These are phyloP conservation scores for Paramormyrops hopkinsi DNA, from an alignment of 2,797 vertebrate genomes.

Conservation along the genomic window DNA sequence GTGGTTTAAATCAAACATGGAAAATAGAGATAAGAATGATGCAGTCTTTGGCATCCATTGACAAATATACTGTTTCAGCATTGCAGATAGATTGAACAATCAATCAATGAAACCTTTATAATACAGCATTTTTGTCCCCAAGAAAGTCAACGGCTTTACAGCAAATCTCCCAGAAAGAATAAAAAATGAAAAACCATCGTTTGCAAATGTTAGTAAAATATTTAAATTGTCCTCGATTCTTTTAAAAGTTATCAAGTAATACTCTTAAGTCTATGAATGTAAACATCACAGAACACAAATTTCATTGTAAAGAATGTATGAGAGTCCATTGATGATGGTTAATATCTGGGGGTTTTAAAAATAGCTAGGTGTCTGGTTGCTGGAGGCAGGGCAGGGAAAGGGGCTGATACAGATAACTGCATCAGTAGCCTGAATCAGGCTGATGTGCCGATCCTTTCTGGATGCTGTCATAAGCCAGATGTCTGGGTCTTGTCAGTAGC, in stretches of 20 bases:
- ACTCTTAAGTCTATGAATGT: not conserved
- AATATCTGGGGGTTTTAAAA: not conserved
- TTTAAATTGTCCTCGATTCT: not conserved
- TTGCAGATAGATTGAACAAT: not conserved
- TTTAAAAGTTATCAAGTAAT: not conserved
- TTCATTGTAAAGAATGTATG: not conserved
- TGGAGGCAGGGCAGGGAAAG: not conserved
- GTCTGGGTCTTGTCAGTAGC: not conserved
- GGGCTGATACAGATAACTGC: not conserved
- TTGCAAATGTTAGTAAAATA: not conserved
- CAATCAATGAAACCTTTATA: not conserved
- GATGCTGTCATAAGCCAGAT: not conserved
- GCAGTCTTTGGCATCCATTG: not conserved
- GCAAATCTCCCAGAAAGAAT: not conserved
- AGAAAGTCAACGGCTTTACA: not conserved
- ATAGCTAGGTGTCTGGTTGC: not conserved
- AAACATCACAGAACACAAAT: not conserved
- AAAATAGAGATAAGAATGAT: not conserved
- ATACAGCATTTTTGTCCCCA: not conserved
- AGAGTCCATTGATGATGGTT: not conserved
- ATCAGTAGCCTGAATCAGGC: not conserved
- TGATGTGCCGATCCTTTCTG: not conserved
- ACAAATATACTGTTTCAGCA: not conserved
- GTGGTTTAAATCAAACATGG: not conserved
- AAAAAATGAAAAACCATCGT: not conserved